Base-by-base conservation (phyloP, 2,888 invertebrate genomes). In the Oscheius sp. region DNA sequence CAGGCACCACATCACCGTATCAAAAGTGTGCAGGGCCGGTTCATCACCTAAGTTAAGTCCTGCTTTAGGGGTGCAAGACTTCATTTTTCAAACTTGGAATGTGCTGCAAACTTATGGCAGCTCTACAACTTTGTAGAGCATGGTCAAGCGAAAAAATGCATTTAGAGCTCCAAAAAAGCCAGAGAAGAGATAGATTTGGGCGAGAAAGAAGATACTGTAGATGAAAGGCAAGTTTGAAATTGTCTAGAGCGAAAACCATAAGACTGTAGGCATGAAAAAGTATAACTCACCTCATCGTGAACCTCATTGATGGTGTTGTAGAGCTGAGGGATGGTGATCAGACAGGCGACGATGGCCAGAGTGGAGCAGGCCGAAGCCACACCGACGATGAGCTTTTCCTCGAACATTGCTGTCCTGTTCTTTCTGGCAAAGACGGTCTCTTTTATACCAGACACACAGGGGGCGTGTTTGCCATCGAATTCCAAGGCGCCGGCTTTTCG, bases 251-350 rank as follows among this genome's bases (percentile, higher is more conserved):
- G 4, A n/a, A 29, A 5, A 3, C 7, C 42, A 42, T 5, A 42
- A 42, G 42, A 42, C 7, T 42, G 4, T 42, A 42, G 42, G 9
- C 7, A 33, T 35, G 7, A 13, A n/a, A 35, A 35, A 33, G 32
- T 4, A 7, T 7, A 9, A 47, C 35, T 57, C n/a, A 79, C 78
- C 76, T 79, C 80, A 35, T 80, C 77, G 50, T 80, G 80, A 21
- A 83, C 76, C 70, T 85, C 85, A 76, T 85, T 86, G 80, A 88
- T 88, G 63, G 80, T 83, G 60, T 77, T 79, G 79, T 87, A 87
- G 60, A 87, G 82, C 55, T 74, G 78, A 53, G 87, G 87, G 57
- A 87, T 85, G 58, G 86, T 85, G 55, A 87, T 79, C 35, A 87
- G 75, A 33, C 84, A 84, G 58, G 82, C 70, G 60, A 82, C 57